phyloP scores from a whole-genome alignment of 2,797 vertebrate genomes.

The Propithecus deckenii region DNA sequence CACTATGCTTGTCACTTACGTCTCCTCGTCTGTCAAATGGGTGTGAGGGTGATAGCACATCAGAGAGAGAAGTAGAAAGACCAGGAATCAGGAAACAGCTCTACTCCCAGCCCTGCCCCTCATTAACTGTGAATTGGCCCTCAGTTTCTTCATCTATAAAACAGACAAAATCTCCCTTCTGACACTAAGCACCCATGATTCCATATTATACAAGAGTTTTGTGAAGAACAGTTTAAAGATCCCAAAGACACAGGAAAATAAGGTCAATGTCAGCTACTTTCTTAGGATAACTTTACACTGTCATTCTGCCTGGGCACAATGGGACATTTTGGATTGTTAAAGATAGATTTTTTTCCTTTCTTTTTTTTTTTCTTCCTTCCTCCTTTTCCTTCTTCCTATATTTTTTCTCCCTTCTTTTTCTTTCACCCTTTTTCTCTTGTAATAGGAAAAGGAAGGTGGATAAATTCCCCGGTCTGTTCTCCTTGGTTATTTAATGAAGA shows the following conservation, averaged over 20 bases:
- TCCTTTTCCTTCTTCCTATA: too few species aligned
- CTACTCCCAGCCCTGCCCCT: not conserved
- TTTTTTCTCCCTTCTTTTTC: not conserved
- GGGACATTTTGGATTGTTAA: not conserved
- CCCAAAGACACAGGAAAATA: not conserved
- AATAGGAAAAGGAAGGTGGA: not conserved
- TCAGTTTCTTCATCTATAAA: not conserved
- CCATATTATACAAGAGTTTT: not conserved
- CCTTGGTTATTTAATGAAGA: not conserved
- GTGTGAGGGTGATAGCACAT: not conserved
- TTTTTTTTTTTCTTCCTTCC: not conserved
- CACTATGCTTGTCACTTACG: not conserved
- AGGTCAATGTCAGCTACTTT: not conserved
- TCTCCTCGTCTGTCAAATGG: not conserved
- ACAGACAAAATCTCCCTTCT: not conserved
- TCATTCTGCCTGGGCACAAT: not conserved
- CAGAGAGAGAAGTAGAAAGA: not conserved
- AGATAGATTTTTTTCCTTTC: not conserved
- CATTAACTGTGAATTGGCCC: accelerated
- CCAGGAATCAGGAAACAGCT: not conserved
- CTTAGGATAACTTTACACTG: not conserved
- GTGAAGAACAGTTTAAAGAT: not conserved
- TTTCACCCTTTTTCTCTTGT: not conserved
- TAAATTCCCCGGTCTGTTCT: not conserved
- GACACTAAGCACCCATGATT: not conserved